These are phyloP conservation scores for Drosophila ananassae DNA, from an alignment of 1,140 invertebrate genomes.

Conservation along the genomic window DNA sequence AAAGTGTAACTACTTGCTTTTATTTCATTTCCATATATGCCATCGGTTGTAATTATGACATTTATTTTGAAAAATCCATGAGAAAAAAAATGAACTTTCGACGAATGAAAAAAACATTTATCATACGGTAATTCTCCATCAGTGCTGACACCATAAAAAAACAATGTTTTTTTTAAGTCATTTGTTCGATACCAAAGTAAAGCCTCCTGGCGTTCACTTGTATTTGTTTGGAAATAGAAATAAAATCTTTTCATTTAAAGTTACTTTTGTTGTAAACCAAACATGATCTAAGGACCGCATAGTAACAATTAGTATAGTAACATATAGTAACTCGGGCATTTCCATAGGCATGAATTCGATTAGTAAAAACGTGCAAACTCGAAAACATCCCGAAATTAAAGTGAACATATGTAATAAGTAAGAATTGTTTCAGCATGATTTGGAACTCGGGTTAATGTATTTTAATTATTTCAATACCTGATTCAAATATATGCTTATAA, in stretches of 20 bases:
- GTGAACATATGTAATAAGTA: background rate
- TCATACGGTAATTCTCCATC: conserved; percentile 20
- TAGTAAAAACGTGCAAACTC: conserved; percentile 31
- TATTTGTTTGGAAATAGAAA: conserved; percentile 48
- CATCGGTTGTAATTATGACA: conserved; percentile 17
- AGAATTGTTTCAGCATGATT: background rate
- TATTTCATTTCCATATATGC: conserved; percentile 12
- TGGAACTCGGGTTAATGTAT: background rate
- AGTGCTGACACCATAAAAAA: conserved; percentile 19
- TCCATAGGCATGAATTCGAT: conserved; percentile 11
- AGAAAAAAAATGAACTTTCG: conserved; percentile 20
- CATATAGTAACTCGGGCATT: conserved; percentile 9
- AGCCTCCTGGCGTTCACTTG: conserved; percentile 17
- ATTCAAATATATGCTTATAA: too few species aligned
- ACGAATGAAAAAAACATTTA: conserved; percentile 40
- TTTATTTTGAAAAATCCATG: conserved; percentile 28
- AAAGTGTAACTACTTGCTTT: conserved; percentile 9
- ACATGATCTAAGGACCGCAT: conserved; percentile 16
- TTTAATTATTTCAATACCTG: too few species aligned
- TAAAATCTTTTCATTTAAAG: conserved; percentile 23
- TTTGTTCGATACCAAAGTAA: conserved; percentile 37
- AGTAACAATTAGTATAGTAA: too few species aligned
- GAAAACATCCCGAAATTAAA: background rate
- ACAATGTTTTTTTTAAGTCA: conserved; percentile 18
- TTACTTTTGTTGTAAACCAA: conserved; percentile 47